Evolutionary conservation across 2,797 vertebrate species (phyloP).

Genomic region (Lepus oiostolus): DNA sequence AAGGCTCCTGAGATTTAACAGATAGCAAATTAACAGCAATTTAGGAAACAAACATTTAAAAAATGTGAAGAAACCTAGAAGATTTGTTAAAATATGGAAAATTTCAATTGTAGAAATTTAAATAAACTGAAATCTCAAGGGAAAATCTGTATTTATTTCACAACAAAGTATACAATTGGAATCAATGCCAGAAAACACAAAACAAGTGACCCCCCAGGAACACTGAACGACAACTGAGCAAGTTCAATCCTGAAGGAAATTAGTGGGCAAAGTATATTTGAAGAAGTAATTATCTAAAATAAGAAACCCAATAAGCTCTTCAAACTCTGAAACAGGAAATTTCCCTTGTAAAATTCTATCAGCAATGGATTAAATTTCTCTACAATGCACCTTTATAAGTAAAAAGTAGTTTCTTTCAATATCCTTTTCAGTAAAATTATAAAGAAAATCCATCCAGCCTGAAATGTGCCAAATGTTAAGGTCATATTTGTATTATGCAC

Average conservation of each 20-base stretch:
- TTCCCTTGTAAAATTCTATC: conserved; percentile 66
- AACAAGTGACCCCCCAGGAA: conserved; percentile 34
- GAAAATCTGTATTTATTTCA: conserved; percentile 26
- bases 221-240: conserved; percentile 59
- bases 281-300: conserved; percentile 76
- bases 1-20: neutral
- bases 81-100: neutral
- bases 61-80: neutral
- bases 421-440: neutral
- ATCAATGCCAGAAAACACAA: conserved; percentile 63
- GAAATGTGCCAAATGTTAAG: neutral
- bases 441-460: conserved; percentile 62
- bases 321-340: conserved; percentile 39
- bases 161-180: conserved; percentile 41
- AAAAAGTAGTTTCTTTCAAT: conserved; percentile 66
- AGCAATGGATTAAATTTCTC: conserved; percentile 40
- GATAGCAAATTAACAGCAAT: neutral
- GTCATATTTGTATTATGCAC: neutral
- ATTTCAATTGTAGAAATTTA: neutral
- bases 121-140: conserved; percentile 35
- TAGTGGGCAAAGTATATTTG: conserved; percentile 65
- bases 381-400: neutral
- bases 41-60: conserved; percentile 11
- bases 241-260: conserved; percentile 72
- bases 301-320: conserved; percentile 67